Percentiles rank a stretch among this genome's conserved stretches.
Evolutionary conservation across 2,113 vertebrate genomes (phyloP).

Genomic region (Aspidoscelis tigris): DNA sequence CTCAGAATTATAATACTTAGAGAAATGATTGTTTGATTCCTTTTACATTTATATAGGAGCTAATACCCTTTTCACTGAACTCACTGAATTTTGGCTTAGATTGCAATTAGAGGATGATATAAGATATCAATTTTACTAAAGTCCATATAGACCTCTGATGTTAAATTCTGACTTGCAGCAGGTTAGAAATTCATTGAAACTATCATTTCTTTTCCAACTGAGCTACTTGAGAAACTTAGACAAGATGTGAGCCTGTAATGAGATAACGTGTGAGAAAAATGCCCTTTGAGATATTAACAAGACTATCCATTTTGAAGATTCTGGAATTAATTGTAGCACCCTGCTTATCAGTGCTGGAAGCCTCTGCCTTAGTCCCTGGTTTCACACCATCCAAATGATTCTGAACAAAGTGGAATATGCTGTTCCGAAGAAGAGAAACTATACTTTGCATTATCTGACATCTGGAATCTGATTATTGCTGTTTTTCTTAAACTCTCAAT

Average conservation of each 20-base stretch:
- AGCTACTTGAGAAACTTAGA: not conserved
- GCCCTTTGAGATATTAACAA: not conserved
- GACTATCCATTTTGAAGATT: not conserved
- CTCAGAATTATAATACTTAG: not conserved
- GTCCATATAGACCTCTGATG: not conserved
- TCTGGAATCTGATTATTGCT: not conserved
- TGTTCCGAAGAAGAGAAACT: not conserved
- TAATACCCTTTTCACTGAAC: not conserved
- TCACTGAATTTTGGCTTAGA: not conserved
- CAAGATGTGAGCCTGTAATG: not conserved
- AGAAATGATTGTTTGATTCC: not conserved
- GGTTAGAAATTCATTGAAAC: not conserved
- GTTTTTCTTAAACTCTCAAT: slow-evolving; percentile 31
- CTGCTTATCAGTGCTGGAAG: not conserved
- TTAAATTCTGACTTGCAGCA: not conserved
- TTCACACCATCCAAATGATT: not conserved
- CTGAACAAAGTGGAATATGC: not conserved
- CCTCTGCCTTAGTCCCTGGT: not conserved
- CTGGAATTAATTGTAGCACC: not conserved
- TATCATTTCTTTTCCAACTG: not conserved
- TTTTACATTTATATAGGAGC: not conserved
- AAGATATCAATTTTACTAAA: not conserved
- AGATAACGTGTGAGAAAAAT: not conserved
- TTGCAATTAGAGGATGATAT: not conserved
- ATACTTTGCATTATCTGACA: slow-evolving; percentile 12